Base-by-base conservation (phyloP, 2,888 invertebrate genomes). In the Linyphia triangularis region DNA sequence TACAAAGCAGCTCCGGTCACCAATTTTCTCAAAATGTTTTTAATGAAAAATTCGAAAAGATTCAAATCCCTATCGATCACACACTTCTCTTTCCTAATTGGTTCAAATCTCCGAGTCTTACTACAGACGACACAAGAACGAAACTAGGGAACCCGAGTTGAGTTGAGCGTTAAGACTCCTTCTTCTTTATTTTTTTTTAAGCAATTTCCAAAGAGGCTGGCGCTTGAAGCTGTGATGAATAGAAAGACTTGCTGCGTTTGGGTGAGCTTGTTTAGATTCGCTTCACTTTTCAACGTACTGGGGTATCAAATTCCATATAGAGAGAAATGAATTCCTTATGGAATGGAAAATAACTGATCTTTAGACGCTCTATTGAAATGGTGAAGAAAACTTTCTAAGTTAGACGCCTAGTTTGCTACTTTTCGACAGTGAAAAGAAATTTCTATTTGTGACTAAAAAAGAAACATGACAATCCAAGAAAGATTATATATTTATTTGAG, bases 21-120 rank as follows among this genome's bases (percentile, higher is more conserved):
- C 67, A 67, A 43, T 43, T 43, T 33, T 43, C 19, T 43, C 37
- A 70, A 33, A 30, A n/a, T 67, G 16, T 43, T 70, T 40, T 43
- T 33, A n/a, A 67, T 67, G 2, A 19, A 43, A 43, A 43, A 24
- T 43, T 40, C 4, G 5, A 37, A 70, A 70, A 24, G 70, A 43
- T 70, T 70, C 26, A 43, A 70, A 70, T 40, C 43, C 24, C 37
- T 70, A n/a, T 43, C 40, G 22, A 70, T 70, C 40, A 13, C 22
- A 22, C 1, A 22, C 24, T 22, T 28, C 24, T 24, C 70, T 40
- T 43, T 22, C 24, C 24, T 70, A 26, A 43, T 70, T 70, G 40
- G 24, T 70, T 24, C 24, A 22, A 43, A 24, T 70, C 40, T 43
- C 63, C 13, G n/a, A n/a, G n/a, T n/a, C n/a, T n/a, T 63, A 10